A percentile compares a stretch with the other conserved stretches of the same genome.
Evolutionary conservation across 2,888 invertebrate genomes (phyloP).

Genomic region (Pollenia amentaria): DNA sequence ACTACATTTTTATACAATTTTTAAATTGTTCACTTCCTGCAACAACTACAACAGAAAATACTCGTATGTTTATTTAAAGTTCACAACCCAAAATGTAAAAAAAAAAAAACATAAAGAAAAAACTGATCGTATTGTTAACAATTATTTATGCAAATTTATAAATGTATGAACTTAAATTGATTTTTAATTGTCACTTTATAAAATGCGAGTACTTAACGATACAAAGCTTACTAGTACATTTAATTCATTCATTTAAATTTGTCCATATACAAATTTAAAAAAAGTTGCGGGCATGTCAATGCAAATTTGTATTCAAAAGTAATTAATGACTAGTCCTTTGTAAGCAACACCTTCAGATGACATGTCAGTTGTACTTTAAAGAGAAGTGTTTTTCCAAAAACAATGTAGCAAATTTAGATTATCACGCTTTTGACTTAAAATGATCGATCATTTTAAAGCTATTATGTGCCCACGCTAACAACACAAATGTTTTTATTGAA

Average conservation of each 20-base stretch:
- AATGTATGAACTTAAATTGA: slow-evolving; percentile 57
- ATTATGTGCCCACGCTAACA: no score
- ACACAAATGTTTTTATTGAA: no score
- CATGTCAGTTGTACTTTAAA: background rate
- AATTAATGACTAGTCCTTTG: slow-evolving; percentile 18
- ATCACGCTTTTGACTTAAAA: no score
- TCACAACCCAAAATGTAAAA: slow-evolving; percentile 33
- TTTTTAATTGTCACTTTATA: slow-evolving; percentile 59
- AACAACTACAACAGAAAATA: slow-evolving; percentile 39
- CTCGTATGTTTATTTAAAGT: slow-evolving; percentile 21
- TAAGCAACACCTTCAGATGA: background rate
- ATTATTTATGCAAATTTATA: slow-evolving; percentile 63
- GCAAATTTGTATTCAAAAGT: slow-evolving; percentile 1
- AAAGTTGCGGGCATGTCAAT: slow-evolving; percentile 7
- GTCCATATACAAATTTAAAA: background rate
- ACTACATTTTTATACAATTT: slow-evolving; percentile 48
- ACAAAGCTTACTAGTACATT: no score
- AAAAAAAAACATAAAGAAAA: background rate
- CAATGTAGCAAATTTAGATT: no score
- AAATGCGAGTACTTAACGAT: slow-evolving; percentile 31
- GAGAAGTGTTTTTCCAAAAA: no score
- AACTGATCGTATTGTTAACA: slow-evolving; percentile 32
- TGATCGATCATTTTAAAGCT: no score
- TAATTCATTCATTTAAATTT: background rate
- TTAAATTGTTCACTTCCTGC: slow-evolving; percentile 64